Base-by-base conservation (phyloP, 2,888 invertebrate species). In the Ramazzottius varieornatus region DNA sequence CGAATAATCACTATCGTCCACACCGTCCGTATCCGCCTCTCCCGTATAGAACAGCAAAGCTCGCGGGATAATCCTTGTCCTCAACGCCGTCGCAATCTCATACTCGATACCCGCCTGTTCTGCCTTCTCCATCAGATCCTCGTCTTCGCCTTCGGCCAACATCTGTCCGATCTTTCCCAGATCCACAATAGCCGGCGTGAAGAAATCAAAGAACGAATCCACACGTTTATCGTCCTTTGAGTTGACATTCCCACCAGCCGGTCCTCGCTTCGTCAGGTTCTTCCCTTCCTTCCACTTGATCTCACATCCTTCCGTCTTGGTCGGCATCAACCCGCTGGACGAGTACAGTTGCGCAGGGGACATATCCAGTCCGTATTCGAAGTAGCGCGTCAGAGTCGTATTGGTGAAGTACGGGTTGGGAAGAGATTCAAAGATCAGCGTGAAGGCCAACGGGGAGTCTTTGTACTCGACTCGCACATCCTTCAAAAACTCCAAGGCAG, bases 341-440 rank as follows among this genome's bases (percentile, higher is more conserved):
- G 54, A 24, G 54, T 54, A 54, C 20, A 54, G 54, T 24, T 54
- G 54, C 29, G 54, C 29, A 8, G 54, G 54, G 4, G 54, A 4
- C 54, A 54, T 4, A 4, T 13, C 29, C 54, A 24, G 8, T 8
- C 29, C 54, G 54, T 54, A 54, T 24, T 54, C 54, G 29, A 16
- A 54, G 16, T 8, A 54, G 4, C 54, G 54, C 4, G 54, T 54
- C 54, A 54, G 29, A 4, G 29, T 29, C 20, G 54, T 29, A 29
- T 54, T 54, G 54, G n/a, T 8, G 54, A 54, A 54, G 54, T 24
- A 54, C 54, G 54, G 54, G 24, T 54, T 54, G 20, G 54, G 54
- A 4, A 29, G n/a, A 29, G 24, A 54, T 4, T 54, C 54, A 29
- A 54, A 54, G 54, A 29, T 24, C 20, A 54, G 8, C 20, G n/a